A percentile compares a stretch with the other conserved stretches of the same genome.
Evolutionary conservation across 37 sponge, comb jelly and placozoan genomes (phyloP).

Genomic region (Cliona cf. orientalis): DNA sequence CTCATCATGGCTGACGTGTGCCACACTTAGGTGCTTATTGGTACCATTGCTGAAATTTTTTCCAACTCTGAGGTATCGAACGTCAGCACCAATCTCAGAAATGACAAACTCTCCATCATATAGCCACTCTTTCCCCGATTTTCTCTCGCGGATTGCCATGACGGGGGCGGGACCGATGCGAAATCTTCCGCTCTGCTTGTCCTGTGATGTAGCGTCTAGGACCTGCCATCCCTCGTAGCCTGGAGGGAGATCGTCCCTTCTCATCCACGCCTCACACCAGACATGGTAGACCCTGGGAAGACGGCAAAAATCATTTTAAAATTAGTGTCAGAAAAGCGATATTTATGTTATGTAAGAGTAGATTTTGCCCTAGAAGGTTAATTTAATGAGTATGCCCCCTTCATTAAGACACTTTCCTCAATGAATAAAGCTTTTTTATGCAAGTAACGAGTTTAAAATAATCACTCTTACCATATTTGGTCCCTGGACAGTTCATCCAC

Average conservation of each 20-base stretch:
- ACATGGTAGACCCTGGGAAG: conserved; percentile 83
- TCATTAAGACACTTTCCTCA: background rate
- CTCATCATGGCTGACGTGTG: conserved; percentile 20
- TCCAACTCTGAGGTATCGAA: conserved; percentile 52
- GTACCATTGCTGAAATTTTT: conserved; percentile 1
- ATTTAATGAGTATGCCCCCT: background rate
- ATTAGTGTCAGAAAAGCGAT: background rate
- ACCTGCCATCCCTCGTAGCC: conserved; percentile 83
- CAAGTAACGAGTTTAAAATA: background rate
- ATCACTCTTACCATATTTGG: conserved; percentile 48
- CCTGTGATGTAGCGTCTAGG: conserved; percentile 54
- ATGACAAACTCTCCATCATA: conserved; percentile 38
- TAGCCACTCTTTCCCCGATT: conserved; percentile 10
- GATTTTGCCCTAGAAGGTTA: background rate
- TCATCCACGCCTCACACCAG: conserved; percentile 85
- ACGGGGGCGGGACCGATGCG: conserved; percentile 62
- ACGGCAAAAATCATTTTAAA: no score
- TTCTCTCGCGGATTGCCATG: background rate
- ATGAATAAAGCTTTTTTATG: background rate
- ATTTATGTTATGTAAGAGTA: background rate
- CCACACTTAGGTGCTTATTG: conserved; percentile 2
- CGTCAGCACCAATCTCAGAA: conserved; percentile 41
- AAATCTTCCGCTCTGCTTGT: conserved; percentile 48
- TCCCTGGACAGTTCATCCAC: conserved; percentile 41
- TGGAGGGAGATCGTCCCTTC: conserved; percentile 65